Evolutionary conservation across 2,888 invertebrate species (phyloP).

Genomic region (Penaeus monodon): DNA sequence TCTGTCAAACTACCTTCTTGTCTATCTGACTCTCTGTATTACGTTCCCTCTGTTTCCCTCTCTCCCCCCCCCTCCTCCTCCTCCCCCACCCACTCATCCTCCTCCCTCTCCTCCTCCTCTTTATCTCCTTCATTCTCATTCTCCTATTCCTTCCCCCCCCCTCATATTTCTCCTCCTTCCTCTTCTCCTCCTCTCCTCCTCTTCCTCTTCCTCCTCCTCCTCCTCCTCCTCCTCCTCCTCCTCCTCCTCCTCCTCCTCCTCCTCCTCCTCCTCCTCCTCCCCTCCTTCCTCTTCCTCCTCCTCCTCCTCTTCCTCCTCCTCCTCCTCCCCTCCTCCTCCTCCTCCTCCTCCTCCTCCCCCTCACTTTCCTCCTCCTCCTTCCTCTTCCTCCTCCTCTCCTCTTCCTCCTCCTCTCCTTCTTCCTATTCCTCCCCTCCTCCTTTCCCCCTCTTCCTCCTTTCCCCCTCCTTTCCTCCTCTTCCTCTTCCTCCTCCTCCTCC

Average conservation of each 20-base stretch:
- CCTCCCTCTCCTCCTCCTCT: no score
- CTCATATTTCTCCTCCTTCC: not conserved
- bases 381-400: no score
- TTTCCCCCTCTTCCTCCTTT: not conserved
- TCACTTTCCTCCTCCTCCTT: not conserved
- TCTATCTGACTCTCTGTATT: no score
- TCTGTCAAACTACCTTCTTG: no score
- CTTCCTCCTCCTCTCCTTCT: no score
- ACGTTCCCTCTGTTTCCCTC: no score
- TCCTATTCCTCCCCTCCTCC: no score
- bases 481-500: not conserved
- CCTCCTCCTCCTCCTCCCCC: not conserved
- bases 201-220: not conserved
- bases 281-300: not conserved
- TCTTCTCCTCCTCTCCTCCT: not conserved
- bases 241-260: not conserved
- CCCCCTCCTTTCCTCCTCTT: not conserved
- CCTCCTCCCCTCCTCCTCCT: not conserved
- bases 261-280: not conserved
- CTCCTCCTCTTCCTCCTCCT: not conserved
- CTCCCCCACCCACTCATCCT: no score
- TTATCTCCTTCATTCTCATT: no score
- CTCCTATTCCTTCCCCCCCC: no score
- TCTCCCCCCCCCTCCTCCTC: no score
- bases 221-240: not conserved